Evolutionary conservation across 2,797 vertebrate species (phyloP).

Genomic region (Odontamblyopus rebecca): DNA sequence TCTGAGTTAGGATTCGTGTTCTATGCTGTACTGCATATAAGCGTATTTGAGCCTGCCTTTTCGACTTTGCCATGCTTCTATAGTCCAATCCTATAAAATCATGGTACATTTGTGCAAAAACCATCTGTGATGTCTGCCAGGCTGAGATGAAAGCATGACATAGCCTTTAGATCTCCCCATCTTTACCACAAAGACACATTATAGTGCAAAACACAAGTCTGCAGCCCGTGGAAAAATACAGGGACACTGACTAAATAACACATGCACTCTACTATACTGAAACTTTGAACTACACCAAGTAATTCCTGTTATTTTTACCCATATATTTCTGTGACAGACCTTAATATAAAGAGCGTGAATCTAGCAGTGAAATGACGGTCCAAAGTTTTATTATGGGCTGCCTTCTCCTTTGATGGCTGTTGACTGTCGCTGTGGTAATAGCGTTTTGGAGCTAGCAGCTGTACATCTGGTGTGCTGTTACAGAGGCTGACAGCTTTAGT

Average conservation of each 20-base stretch:
- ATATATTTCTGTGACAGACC: background rate
- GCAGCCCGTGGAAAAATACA: conserved; percentile 16
- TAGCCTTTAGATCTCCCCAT: conserved; percentile 50
- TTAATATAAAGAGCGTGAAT: conserved; percentile 4
- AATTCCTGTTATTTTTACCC: conserved; percentile 3
- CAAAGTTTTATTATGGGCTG: conserved; percentile 31
- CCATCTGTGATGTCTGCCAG: conserved; percentile 37
- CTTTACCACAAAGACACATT: conserved; percentile 48
- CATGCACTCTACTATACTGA: background rate
- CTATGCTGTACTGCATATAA: conserved; percentile 5
- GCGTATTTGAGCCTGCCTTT: conserved; percentile 26
- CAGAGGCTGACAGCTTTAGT: conserved; percentile 63
- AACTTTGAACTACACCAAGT: background rate
- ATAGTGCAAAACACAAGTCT: conserved; percentile 19
- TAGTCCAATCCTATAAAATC: conserved; percentile 23
- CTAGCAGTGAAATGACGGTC: background rate
- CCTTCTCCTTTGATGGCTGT: conserved; percentile 29
- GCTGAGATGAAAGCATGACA: conserved; percentile 51
- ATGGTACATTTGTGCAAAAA: conserved; percentile 18
- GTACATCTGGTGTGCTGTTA: conserved; percentile 57
- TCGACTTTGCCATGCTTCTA: conserved; percentile 23
- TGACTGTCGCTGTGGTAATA: conserved; percentile 51
- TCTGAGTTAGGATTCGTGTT: no score
- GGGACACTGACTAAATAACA: conserved; percentile 8
- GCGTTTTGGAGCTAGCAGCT: conserved; percentile 56